Evolutionary conservation across 2,797 vertebrate genomes (phyloP), one percentile per base, ranked within the genome.

Genomic region (Sebastiscus albofasciatus): DNA sequence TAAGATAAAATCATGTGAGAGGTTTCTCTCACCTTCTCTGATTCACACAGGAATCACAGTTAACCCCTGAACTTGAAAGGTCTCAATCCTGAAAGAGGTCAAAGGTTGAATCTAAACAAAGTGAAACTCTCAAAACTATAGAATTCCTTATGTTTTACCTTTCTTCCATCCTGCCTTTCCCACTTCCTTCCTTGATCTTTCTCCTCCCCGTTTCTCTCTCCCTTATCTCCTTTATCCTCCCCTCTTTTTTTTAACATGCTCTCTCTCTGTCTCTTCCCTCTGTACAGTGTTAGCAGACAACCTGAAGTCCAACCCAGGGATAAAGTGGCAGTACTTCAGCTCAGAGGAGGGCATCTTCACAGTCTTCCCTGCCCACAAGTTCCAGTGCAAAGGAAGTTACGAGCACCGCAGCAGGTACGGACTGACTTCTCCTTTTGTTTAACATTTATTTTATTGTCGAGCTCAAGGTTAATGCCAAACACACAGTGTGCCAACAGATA

Each of bases 271-370:
- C 14, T 84, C 14, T 73, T 64, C 59, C 22, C 27, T 61, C 70
- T 67, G 24, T 42, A 42, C 78, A 99, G 99, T 99, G 83, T 95
- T 99, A 87, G 99, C 98, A 61, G 98, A 99, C 93, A 99, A 99
- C 94, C 96, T 99, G 90, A 99, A 99, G 94, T 99, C 98, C 31
- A 99, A 99, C 94, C 98, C 98, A 0, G 98, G 99, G 6, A 99
- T 99, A 85, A 99, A 99, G 84, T 99, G 99, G 99, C 99, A 99
- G 78, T 99, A 99, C 94, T 99, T 99, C 96, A 99, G 99, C 94
- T 99, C 98, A 0, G 98, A 99, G 94, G 99, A 99, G 94, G 99
- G 99, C 39, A 99, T 99, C 92, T 99, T 99, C 92, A 99, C 99
- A 0, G 96, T 99, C 72, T 99, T 99, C 85, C 99, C 99, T 5